A percentile compares a stretch with the other conserved stretches of the same genome.
phyloP scores from a whole-genome alignment of 2,888 invertebrate genomes.

The Iselma pallidipennis region DNA sequence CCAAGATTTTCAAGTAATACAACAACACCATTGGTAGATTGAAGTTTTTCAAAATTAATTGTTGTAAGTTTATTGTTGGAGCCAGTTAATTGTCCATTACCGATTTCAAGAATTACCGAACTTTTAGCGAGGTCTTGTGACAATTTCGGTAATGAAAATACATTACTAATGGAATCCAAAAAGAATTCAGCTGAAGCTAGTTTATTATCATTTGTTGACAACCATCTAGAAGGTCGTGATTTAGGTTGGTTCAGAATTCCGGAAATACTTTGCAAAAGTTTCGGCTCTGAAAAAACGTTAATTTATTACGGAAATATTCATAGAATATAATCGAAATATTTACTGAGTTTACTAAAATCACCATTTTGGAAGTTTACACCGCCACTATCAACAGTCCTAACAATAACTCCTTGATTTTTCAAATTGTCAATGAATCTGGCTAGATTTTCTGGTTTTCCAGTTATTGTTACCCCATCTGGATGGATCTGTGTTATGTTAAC shows the following conservation, averaged over 20 bases:
- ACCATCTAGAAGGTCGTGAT: conserved; percentile 43
- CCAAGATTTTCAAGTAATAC: conserved; percentile 5
- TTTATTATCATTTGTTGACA: conserved; percentile 36
- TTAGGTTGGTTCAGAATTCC: conserved; percentile 38
- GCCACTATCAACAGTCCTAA: neutral
- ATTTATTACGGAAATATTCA: no score
- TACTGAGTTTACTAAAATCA: neutral
- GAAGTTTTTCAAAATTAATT: neutral
- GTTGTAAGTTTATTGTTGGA: neutral
- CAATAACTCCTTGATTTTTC: neutral
- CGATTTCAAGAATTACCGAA: conserved; percentile 8
- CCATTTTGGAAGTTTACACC: neutral
- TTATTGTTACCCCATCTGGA: neutral
- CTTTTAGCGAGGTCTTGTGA: conserved; percentile 36
- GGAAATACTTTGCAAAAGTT: conserved; percentile 16
- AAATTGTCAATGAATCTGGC: neutral
- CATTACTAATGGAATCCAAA: conserved; percentile 63
- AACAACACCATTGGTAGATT: neutral
- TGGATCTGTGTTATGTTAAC: neutral
- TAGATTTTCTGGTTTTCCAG: neutral
- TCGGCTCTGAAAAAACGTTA: conserved; percentile 15
- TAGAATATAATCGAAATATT: neutral
- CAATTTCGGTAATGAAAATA: neutral
- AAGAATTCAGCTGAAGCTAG: conserved; percentile 84
- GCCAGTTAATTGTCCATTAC: neutral